Evolutionary conservation across 2,113 vertebrate species (phyloP).

Genomic region (Zosterops lateralis): DNA sequence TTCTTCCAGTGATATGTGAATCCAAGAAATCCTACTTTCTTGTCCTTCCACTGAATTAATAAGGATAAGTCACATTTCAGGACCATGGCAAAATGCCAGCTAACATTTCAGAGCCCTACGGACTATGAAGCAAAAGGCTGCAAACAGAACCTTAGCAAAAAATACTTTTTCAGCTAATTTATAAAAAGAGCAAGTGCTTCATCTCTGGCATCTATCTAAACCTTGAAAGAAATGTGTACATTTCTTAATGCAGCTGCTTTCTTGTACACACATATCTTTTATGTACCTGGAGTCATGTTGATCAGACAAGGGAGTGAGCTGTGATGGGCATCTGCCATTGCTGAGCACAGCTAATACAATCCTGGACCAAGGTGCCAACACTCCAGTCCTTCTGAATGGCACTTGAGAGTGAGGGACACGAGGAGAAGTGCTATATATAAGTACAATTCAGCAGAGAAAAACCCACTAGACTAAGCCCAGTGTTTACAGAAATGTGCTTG

Average conservation of each 20-base stretch:
- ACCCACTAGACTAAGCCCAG: background rate
- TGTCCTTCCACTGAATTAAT: background rate
- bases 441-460: background rate
- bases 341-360: background rate
- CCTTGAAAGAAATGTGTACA: background rate
- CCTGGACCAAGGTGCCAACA: background rate
- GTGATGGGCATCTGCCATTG: background rate
- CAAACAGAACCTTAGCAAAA: slow-evolving; percentile 10
- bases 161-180: slow-evolving; percentile 3
- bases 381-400: background rate
- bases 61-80: background rate
- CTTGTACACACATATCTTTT: background rate
- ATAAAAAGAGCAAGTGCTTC: slow-evolving; percentile 12
- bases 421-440: background rate
- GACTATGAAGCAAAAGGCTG: background rate
- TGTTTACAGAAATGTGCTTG: background rate
- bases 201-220: slow-evolving; percentile 38
- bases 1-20: background rate
- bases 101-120: background rate
- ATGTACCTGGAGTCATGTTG: background rate
- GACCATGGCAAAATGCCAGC: background rate
- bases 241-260: slow-evolving; percentile 20
- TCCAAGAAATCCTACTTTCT: background rate
- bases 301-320: background rate
- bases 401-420: rapidly evolving